Conservation (phyloP, 2,113 vertebrate species). For the Chaetops frenatus region DNA sequence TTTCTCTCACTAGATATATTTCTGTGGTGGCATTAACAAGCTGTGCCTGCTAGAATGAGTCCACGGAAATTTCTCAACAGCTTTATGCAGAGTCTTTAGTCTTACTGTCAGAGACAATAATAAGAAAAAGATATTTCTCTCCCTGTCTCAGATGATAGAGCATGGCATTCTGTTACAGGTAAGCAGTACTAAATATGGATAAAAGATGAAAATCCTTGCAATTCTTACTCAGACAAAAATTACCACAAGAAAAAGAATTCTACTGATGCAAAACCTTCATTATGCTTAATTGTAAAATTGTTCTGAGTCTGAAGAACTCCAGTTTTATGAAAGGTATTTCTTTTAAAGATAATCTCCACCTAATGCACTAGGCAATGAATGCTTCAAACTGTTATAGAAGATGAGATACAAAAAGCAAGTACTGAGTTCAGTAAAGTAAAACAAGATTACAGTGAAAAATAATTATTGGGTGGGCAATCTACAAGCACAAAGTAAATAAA, state of each 20-base stretch:
- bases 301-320: neutral
- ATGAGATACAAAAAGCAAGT: neutral
- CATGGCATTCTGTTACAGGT: neutral
- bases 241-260: neutral
- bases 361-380: neutral
- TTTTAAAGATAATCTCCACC: neutral
- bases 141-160: neutral
- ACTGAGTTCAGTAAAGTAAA: neutral
- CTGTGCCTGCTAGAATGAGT: constrained; percentile 12
- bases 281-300: neutral
- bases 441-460: neutral
- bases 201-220: neutral
- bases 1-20: neutral
- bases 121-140: neutral
- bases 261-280: neutral
- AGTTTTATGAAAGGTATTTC: neutral
- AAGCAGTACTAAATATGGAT: neutral
- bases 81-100: neutral
- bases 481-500: neutral
- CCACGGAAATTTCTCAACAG: constrained; percentile 16
- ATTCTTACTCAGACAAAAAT: neutral
- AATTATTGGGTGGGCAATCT: neutral
- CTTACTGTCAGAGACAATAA: neutral
- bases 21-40: neutral
- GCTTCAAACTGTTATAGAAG: neutral